Conservation (phyloP, 2,888 invertebrate genomes). For the Athalia circularis region DNA sequence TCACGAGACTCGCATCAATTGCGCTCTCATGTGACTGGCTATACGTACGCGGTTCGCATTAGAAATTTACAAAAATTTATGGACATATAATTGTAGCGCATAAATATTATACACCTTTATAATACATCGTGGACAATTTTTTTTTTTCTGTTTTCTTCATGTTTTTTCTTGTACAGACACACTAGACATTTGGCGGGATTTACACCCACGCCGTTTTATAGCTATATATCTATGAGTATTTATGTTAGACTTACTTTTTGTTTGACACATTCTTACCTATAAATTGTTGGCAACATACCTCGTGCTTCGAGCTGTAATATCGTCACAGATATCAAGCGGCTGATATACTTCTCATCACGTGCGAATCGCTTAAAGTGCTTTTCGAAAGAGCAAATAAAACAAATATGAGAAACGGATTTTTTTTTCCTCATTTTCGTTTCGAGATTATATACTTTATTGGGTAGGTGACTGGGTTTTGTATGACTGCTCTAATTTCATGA, state of each 20-base stretch:
- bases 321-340: background rate
- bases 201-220: slow-evolving; percentile 4
- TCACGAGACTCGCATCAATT: slow-evolving; percentile 12
- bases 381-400: background rate
- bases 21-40: slow-evolving; percentile 22
- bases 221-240: background rate
- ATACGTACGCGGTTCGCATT: slow-evolving; percentile 12
- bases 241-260: slow-evolving; percentile 12
- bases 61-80: background rate
- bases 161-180: too few species aligned
- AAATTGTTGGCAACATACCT: background rate
- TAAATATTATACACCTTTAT: too few species aligned
- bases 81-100: background rate
- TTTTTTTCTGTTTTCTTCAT: too few species aligned
- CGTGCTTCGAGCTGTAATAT: slow-evolving; percentile 5
- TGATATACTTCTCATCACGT: slow-evolving; percentile 1
- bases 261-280: slow-evolving; percentile 5
- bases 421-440: too few species aligned
- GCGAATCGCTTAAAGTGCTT: slow-evolving; percentile 20
- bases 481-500: too few species aligned
- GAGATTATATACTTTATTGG: too few species aligned
- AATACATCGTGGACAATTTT: too few species aligned
- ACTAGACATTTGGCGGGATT: background rate
- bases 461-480: too few species aligned
- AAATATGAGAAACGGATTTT: too few species aligned